Conservation (phyloP, 2,113 vertebrate genomes). For the Pongo pygmaeus region DNA sequence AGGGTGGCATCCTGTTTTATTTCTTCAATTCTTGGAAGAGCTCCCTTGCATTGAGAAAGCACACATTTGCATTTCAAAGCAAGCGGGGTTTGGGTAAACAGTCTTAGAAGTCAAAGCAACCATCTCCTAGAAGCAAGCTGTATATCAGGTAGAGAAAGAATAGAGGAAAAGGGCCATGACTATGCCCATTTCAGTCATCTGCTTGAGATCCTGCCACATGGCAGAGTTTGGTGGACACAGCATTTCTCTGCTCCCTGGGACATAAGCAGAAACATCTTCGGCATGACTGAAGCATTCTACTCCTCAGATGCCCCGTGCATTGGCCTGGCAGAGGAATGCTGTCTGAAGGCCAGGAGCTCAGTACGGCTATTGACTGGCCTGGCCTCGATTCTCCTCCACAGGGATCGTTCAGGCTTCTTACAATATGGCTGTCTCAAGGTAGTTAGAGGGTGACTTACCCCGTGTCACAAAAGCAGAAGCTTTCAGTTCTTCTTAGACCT, state of each 20-base stretch:
- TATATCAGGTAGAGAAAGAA: background rate
- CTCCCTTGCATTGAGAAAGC: background rate
- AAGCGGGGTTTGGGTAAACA: background rate
- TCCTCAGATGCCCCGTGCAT: background rate
- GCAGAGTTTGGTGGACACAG: background rate
- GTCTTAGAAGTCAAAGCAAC: background rate
- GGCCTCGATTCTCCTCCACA: background rate
- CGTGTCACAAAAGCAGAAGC: no score
- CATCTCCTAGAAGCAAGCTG: background rate
- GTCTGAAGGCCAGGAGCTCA: background rate
- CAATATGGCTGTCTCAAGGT: background rate
- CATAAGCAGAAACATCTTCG: no score
- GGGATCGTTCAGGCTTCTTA: background rate
- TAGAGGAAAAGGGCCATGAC: background rate
- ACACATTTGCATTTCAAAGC: background rate
- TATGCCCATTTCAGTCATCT: background rate
- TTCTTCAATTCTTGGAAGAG: background rate
- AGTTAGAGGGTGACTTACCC: background rate
- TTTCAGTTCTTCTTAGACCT: no score
- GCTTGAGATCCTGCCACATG: background rate
- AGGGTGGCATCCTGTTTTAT: no score
- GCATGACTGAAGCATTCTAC: no score
- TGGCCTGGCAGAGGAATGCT: no score
- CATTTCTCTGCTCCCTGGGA: background rate
- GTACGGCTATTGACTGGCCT: background rate